Evolutionary conservation across 2,797 vertebrate species (phyloP).

Genomic region (Thalassophryne amazonica): DNA sequence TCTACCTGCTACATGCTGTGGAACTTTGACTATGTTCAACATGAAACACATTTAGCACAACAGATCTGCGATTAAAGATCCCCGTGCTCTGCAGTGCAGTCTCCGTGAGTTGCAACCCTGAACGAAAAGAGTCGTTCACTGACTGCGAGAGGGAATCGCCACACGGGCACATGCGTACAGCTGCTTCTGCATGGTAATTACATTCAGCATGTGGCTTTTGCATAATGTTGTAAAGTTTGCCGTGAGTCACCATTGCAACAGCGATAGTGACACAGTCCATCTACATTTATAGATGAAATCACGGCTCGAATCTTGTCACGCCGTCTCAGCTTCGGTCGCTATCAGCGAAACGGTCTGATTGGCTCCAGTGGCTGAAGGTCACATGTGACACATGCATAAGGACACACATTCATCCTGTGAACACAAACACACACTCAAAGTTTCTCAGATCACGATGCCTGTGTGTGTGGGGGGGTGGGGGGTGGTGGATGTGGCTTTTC

Average conservation of each 20-base stretch:
- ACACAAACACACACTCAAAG: constrained; percentile 19
- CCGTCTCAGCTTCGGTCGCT: constrained; percentile 21
- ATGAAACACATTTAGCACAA: too few relatives aligned
- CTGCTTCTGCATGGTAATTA: constrained; percentile 32
- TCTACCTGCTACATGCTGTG: too few relatives aligned
- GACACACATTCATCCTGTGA: background rate
- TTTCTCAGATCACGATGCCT: constrained; percentile 32
- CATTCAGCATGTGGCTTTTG: constrained; percentile 57
- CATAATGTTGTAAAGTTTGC: constrained; percentile 45
- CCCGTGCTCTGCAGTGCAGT: too few relatives aligned
- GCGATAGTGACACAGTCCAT: constrained; percentile 9
- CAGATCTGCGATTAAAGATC: too few relatives aligned
- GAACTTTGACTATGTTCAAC: too few relatives aligned
- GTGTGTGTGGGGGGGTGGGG: constrained; percentile 2
- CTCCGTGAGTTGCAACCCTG: too few relatives aligned
- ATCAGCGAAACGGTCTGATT: constrained; percentile 7
- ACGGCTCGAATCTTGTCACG: constrained; percentile 5
- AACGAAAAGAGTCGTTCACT: too few relatives aligned
- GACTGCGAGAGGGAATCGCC: too few relatives aligned
- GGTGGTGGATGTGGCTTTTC: constrained; percentile 43
- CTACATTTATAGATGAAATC: constrained; percentile 21
- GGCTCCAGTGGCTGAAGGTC: background rate
- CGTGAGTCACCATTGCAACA: constrained; percentile 48
- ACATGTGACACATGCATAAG: constrained; percentile 3
- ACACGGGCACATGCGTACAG: constrained; percentile 24